Evolutionary conservation across 2,797 vertebrate genomes (phyloP).

Genomic region (Spinus olivaceus): DNA sequence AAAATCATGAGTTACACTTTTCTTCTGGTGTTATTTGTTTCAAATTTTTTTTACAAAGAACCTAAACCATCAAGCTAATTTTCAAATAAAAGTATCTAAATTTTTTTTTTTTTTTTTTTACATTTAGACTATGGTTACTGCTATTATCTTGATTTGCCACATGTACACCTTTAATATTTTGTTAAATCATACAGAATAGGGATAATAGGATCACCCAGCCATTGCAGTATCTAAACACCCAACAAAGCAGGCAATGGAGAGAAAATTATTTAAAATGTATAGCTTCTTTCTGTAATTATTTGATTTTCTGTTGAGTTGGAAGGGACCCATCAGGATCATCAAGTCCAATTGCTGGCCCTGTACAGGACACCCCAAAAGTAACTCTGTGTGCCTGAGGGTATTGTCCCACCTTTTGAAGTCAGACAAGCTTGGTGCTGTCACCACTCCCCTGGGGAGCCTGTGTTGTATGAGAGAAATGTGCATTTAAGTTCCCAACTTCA

Average conservation of each 20-base stretch:
- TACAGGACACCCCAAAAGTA: not conserved
- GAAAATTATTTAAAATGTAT: not conserved
- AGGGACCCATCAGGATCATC: not conserved
- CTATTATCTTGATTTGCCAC: not conserved
- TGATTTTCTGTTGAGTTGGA: not conserved
- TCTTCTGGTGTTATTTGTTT: not conserved
- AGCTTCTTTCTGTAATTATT: not conserved
- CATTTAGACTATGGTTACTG: not conserved
- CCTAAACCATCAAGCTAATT: not conserved
- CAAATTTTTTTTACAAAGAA: not conserved
- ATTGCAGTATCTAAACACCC: not conserved
- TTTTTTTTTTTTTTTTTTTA: not conserved
- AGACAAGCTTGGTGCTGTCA: not conserved
- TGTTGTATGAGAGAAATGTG: not conserved
- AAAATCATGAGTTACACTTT: not conserved
- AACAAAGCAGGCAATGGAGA: not conserved
- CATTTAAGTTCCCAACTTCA: not conserved
- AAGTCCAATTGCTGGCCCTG: not conserved
- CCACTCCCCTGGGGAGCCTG: not conserved
- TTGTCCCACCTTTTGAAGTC: not conserved
- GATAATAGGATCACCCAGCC: not conserved
- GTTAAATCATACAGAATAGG: not conserved
- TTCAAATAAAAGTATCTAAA: not conserved
- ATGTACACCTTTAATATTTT: not conserved
- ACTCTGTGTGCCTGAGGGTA: not conserved